phyloP scores from a whole-genome alignment of 92 coral and sea anemone species.

The Actinostola sp. region DNA sequence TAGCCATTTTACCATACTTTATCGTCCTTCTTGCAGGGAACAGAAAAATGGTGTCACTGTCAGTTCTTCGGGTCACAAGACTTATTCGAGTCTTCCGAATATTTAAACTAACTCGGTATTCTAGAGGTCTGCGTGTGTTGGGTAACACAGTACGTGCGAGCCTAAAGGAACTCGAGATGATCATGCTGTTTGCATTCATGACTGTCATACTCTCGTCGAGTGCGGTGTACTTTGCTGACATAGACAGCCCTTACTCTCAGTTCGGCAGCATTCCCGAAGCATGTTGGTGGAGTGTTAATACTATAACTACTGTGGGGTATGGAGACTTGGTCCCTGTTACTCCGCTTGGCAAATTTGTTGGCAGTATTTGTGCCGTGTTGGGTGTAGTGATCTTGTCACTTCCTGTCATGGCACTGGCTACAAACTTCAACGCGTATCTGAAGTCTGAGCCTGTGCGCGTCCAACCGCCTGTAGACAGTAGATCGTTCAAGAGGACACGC shows the following conservation, averaged over 20 bases:
- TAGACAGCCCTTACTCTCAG: constrained; percentile 55
- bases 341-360: constrained; percentile 73
- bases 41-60: constrained; percentile 62
- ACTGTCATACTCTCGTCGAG: constrained; percentile 83
- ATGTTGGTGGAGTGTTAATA: constrained; percentile 94
- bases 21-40: constrained; percentile 72
- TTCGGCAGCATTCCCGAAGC: constrained; percentile 90
- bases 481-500: neutral
- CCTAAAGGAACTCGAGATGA: constrained; percentile 90
- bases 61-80: constrained; percentile 76
- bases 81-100: constrained; percentile 85
- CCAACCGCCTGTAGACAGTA: constrained; percentile 19
- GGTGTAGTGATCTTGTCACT: constrained; percentile 93
- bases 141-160: constrained; percentile 90
- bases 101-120: constrained; percentile 88
- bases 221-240: constrained; percentile 82
- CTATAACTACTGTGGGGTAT: constrained; percentile 90
- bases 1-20: constrained; percentile 90
- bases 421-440: constrained; percentile 87
- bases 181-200: constrained; percentile 77
- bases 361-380: constrained; percentile 84
- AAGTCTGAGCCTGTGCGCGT: constrained; percentile 82
- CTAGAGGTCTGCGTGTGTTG: constrained; percentile 91
- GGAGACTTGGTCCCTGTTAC: constrained; percentile 84
- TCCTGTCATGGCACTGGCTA: constrained; percentile 94